A percentile compares a stretch with the other conserved stretches of the same genome.
phyloP scores from a whole-genome alignment of 1,140 invertebrate species.

The Drosophila suzukii region DNA sequence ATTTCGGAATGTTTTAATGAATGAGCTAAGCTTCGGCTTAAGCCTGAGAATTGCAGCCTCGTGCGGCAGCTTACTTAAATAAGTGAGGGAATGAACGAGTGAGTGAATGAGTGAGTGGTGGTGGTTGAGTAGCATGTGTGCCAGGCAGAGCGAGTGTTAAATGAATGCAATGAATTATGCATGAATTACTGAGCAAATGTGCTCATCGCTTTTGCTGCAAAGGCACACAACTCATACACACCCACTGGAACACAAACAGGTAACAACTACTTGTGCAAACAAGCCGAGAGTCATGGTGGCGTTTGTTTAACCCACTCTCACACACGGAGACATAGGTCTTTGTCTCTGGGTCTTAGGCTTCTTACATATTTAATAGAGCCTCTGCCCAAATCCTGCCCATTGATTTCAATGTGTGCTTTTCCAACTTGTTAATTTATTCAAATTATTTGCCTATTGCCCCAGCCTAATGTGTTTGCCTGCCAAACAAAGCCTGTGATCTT shows the following conservation, averaged over 20 bases:
- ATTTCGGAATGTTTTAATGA: constrained; percentile 65
- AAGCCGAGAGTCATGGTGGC: constrained; percentile 31
- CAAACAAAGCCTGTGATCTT: constrained; percentile 52
- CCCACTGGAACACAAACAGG: constrained; percentile 46
- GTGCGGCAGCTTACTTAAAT: constrained; percentile 59
- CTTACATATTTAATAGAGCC: constrained; percentile 68
- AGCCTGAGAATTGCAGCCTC: constrained; percentile 46
- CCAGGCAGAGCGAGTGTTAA: constrained; percentile 61
- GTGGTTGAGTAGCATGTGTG: constrained; percentile 18
- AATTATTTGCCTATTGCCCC: constrained; percentile 66
- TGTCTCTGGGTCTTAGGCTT: constrained; percentile 43
- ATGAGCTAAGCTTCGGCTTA: constrained; percentile 46
- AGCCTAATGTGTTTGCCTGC: constrained; percentile 60
- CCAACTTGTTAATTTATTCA: constrained; percentile 62
- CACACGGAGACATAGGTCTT: constrained; percentile 22
- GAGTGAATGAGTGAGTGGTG: constrained; percentile 33
- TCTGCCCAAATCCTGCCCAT: constrained; percentile 18
- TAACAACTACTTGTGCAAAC: constrained; percentile 58
- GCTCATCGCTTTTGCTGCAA: constrained; percentile 49
- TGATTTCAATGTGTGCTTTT: constrained; percentile 18
- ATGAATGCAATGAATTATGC: constrained; percentile 81
- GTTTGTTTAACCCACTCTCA: constrained; percentile 41
- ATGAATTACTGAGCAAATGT: constrained; percentile 78
- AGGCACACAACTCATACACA: constrained; percentile 31
- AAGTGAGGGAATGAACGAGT: constrained; percentile 19